A percentile compares a stretch with the other conserved stretches of the same genome.
Conservation (phyloP, 2,888 invertebrate genomes). For the Aporophyla lueneburgensis region DNA sequence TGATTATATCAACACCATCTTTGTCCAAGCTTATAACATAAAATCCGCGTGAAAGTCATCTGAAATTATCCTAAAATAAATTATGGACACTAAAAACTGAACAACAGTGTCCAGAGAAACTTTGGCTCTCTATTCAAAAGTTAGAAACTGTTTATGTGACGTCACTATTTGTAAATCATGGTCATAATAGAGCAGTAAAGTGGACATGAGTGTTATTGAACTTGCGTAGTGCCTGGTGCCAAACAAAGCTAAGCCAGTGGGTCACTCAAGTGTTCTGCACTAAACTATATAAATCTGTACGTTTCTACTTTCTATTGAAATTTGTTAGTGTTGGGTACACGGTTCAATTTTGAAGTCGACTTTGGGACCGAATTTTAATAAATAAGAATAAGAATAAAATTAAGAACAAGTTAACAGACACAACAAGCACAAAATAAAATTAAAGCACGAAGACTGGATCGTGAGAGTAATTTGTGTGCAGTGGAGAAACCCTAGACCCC, state of each 20-base stretch:
- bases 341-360: constrained; percentile 14
- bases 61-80: neutral
- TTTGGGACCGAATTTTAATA: too few relatives aligned
- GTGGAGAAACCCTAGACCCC: too few relatives aligned
- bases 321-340: constrained; percentile 39
- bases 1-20: neutral
- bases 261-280: constrained; percentile 46
- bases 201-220: constrained; percentile 48
- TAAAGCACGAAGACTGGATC: too few relatives aligned
- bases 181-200: constrained; percentile 43
- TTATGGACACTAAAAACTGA: constrained; percentile 10
- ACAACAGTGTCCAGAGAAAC: constrained; percentile 4
- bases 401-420: too few relatives aligned
- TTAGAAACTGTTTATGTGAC: constrained; percentile 32
- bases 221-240: constrained; percentile 23
- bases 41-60: neutral
- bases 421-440: too few relatives aligned
- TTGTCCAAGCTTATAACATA: neutral
- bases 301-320: constrained; percentile 58
- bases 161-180: constrained; percentile 44
- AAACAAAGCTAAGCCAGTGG: constrained; percentile 53
- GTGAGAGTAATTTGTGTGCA: too few relatives aligned
- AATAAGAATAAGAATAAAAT: too few relatives aligned
- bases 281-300: constrained; percentile 50
- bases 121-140: constrained; percentile 30